phyloP scores from a whole-genome alignment of 2,113 vertebrate genomes.

The Sinosuthora webbiana region DNA sequence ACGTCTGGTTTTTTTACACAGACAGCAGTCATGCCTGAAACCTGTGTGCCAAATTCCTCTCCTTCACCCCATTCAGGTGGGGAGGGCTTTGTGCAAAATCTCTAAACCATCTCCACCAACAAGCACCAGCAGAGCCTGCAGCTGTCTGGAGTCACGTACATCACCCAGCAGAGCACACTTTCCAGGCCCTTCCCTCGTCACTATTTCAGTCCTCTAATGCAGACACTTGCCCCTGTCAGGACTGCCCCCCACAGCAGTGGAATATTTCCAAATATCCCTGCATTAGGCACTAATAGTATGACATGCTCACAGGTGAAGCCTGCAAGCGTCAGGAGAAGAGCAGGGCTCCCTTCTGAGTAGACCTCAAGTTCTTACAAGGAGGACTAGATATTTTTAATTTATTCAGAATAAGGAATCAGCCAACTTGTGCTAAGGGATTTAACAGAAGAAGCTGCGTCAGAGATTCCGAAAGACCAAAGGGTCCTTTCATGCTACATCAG shows the following conservation, averaged over 20 bases:
- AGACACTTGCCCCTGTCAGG: not conserved
- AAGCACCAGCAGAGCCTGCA: not conserved
- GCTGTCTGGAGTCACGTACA: not conserved
- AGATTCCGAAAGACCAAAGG: not conserved
- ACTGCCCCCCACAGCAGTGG: not conserved
- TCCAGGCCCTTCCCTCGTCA: accelerated
- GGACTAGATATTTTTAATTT: not conserved
- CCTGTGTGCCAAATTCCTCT: not conserved
- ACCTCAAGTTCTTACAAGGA: not conserved
- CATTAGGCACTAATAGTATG: not conserved
- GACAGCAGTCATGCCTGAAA: not conserved
- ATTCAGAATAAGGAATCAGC: not conserved
- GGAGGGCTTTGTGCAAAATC: not conserved
- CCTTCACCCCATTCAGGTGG: not conserved
- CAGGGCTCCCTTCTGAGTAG: not conserved
- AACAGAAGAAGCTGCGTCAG: not conserved
- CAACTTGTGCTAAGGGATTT: not conserved
- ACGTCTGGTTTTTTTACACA: not conserved
- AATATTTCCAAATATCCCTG: not conserved
- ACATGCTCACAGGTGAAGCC: not conserved
- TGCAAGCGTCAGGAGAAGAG: not conserved
- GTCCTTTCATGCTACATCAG: not conserved
- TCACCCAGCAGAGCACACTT: not conserved
- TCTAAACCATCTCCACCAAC: not conserved
- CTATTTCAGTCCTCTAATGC: not conserved